Evolutionary conservation across 2,797 vertebrate genomes (phyloP).

Genomic region (Anableps anableps): DNA sequence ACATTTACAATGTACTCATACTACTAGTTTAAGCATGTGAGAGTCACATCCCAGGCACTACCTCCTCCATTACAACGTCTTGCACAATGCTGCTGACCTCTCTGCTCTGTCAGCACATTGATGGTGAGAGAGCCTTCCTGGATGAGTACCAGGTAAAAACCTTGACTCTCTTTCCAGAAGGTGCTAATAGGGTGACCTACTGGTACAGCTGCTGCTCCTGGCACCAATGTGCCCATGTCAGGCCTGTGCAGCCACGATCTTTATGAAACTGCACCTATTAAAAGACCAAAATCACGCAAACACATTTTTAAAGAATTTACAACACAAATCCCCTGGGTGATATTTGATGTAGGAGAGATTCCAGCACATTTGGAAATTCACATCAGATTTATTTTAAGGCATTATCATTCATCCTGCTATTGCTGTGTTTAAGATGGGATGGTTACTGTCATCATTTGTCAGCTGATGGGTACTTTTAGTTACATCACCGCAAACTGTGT

Average conservation of each 20-base stretch:
- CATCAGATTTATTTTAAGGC: slow-evolving; percentile 12
- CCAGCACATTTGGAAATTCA: slow-evolving; percentile 6
- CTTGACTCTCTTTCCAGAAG: slow-evolving; percentile 65
- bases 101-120: slow-evolving; percentile 37
- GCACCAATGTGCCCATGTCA: slow-evolving; percentile 36
- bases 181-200: slow-evolving; percentile 75
- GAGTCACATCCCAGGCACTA: slow-evolving; percentile 37
- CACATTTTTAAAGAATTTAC: not conserved
- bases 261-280: not conserved
- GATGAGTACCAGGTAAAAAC: slow-evolving; percentile 60
- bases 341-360: slow-evolving; percentile 15
- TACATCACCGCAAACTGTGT: no score
- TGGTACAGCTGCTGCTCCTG: slow-evolving; percentile 78
- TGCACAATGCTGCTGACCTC: slow-evolving; percentile 47
- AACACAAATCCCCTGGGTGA: not conserved
- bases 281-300: slow-evolving; percentile 25
- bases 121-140: slow-evolving; percentile 43
- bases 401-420: slow-evolving; percentile 1
- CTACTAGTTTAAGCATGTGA: slow-evolving; percentile 52
- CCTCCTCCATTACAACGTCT: slow-evolving; percentile 58
- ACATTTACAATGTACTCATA: slow-evolving; percentile 27
- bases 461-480: not conserved
- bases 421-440: not conserved
- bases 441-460: not conserved
- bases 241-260: slow-evolving; percentile 27